Evolutionary conservation across 2,888 invertebrate species (phyloP), one percentile per base, ranked within the genome.

Genomic region (Mythimna pallens): DNA sequence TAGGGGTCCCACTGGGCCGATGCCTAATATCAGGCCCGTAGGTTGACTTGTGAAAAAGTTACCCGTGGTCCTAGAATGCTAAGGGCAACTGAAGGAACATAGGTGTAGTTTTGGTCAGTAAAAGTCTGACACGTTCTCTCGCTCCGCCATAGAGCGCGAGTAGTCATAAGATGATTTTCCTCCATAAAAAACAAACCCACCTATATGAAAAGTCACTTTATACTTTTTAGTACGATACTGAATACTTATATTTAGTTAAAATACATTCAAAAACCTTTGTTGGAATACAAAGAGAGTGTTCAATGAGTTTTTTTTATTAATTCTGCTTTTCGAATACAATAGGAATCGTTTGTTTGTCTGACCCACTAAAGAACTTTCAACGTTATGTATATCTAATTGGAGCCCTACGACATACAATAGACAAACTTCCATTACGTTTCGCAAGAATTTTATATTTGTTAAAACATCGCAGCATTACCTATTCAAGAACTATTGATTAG

Each of bases 291-390:
- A 71, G 67, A 78, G 66, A 64, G 58, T 61, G 58, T 55, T 71
- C 71, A 71, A 80, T 63, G 58, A 73, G 68, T 65, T 52, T 52
- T 82, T 25, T 81, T 73, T 82, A 78, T 69, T 73, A 63, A 73
- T 64, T 78, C 54, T 66, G 52, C 52, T 69, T 79, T 66, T 25
- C 10, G 54, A 80, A 82, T 82, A 78, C 80, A 80, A 80, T 82
- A 69, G 63, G 59, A 73, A 73, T 63, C 36, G 55, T 70, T 84
- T 81, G 76, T 76, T 76, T 77, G 64, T 64, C 67, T 71, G 83
- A 73, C 81, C 84, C 57, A 77, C 61, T 61, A 65, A 70, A 71
- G 65, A 74, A 69, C 69, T 76, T 77, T 67, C 65, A 72, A 83
- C 58, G 52, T 65, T 67, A 63, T 66, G 36, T 71, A 40, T 55